These are phyloP conservation scores for Podarcis siculus DNA, from an alignment of 2,797 vertebrate species.

Conservation along the genomic window DNA sequence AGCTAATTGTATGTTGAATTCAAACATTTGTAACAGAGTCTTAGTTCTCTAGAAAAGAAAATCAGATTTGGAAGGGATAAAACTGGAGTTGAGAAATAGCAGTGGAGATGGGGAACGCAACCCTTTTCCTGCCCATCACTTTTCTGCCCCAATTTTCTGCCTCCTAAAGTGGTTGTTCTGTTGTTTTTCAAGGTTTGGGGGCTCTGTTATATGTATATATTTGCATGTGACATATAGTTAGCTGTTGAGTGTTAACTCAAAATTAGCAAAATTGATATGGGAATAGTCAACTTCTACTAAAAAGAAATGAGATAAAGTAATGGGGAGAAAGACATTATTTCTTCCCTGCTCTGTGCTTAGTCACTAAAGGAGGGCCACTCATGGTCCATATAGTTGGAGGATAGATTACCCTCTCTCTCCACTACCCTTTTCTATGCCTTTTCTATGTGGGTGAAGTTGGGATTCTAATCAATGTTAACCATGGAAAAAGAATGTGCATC, in stretches of 20 bases:
- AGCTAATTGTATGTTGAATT: not conserved
- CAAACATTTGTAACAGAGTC: not conserved
- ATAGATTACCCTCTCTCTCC: not conserved
- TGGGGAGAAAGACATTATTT: not conserved
- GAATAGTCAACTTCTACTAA: not conserved
- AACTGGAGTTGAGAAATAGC: not conserved
- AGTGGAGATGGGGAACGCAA: not conserved
- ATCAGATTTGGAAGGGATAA: not conserved
- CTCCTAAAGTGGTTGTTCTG: not conserved
- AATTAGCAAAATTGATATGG: not conserved
- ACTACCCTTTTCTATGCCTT: not conserved
- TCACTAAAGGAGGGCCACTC: not conserved
- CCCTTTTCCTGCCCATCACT: not conserved
- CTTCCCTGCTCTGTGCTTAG: not conserved
- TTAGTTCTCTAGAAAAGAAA: not conserved
- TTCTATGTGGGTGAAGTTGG: not conserved
- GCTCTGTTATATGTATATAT: not conserved
- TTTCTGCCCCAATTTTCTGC: not conserved
- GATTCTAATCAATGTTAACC: not conserved
- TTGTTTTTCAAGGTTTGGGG: not conserved
- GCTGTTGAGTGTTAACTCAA: not conserved
- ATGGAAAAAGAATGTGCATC: not conserved
- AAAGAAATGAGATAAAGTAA: not conserved
- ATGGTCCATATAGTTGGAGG: not conserved
- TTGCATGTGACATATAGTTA: not conserved